Percentiles rank a stretch among this genome's conserved stretches.
These are phyloP conservation scores for Macroteleia sp. DNA, from an alignment of 2,888 invertebrate genomes.

Conservation along the genomic window DNA sequence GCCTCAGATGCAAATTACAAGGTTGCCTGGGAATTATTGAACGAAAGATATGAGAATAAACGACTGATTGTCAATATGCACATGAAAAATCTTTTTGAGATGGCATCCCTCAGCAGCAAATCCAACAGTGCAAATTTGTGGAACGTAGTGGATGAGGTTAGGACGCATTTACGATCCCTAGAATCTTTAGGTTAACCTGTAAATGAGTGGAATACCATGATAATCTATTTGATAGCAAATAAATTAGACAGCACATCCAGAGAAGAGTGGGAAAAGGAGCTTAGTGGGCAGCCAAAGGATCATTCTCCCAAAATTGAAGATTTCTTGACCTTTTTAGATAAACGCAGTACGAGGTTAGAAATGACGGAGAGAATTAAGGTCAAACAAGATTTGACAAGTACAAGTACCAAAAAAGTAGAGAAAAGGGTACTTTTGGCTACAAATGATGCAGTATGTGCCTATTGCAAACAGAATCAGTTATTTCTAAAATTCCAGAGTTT, in stretches of 20 bases:
- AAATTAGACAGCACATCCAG: conserved; percentile 1
- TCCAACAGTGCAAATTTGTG: background rate
- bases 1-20: conserved; percentile 3
- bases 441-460: background rate
- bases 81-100: conserved; percentile 5
- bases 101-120: background rate
- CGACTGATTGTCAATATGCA: conserved; percentile 6
- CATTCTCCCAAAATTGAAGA: background rate
- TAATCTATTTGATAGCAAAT: conserved; percentile 15
- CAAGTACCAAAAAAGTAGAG: background rate
- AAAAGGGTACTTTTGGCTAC: background rate
- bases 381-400: background rate
- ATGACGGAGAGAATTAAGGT: background rate
- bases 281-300: background rate
- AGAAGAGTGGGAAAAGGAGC: conserved; percentile 7
- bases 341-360: background rate
- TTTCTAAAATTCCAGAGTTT: background rate
- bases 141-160: background rate
- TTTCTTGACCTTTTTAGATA: conserved; percentile 8
- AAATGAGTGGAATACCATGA: background rate
- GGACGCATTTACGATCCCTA: background rate
- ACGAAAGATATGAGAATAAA: conserved; percentile 6
- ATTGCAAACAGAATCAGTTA: background rate
- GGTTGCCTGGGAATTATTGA: conserved; percentile 12
- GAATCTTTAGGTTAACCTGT: background rate